A percentile compares a stretch with the other conserved stretches of the same genome.
These are phyloP conservation scores for Fistularia commersonii DNA, from an alignment of 2,797 vertebrate species.

Conservation along the genomic window DNA sequence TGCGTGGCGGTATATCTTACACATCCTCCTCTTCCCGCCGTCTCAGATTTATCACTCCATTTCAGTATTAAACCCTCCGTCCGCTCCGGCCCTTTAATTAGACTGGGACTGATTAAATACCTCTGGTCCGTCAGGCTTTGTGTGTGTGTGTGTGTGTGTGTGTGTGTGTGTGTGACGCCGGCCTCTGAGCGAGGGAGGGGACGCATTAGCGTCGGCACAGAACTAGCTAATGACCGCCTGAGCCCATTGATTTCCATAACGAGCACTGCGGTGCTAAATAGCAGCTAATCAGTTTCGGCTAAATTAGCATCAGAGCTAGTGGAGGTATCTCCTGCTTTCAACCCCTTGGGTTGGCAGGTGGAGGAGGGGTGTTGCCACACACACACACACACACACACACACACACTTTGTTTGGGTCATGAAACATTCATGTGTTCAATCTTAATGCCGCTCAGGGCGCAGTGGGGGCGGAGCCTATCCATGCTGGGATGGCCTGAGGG, in stretches of 20 bases:
- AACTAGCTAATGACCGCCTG: slow-evolving; percentile 59
- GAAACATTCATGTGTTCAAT: too few relatives aligned
- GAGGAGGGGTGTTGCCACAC: neutral
- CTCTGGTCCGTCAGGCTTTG: slow-evolving; percentile 36
- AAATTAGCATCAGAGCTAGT: slow-evolving; percentile 44
- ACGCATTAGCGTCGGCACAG: slow-evolving; percentile 58
- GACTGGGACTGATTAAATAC: slow-evolving; percentile 70
- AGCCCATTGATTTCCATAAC: slow-evolving; percentile 65
- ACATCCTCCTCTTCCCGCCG: slow-evolving; percentile 29
- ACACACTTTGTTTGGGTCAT: too few relatives aligned
- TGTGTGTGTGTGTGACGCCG: slow-evolving; percentile 1
- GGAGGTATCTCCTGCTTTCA: slow-evolving; percentile 55
- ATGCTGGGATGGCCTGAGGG: too few relatives aligned
- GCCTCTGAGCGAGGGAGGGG: slow-evolving; percentile 39
- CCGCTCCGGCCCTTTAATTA: slow-evolving; percentile 73
- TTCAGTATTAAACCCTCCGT: slow-evolving; percentile 62
- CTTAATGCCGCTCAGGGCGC: too few relatives aligned
- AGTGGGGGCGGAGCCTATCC: too few relatives aligned
- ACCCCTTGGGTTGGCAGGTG: slow-evolving; percentile 28
- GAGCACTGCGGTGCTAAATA: slow-evolving; percentile 67
- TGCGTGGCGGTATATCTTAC: too few relatives aligned
- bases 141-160: slow-evolving; percentile 10
- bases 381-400: too few relatives aligned
- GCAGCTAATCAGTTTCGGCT: slow-evolving; percentile 61
- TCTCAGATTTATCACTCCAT: slow-evolving; percentile 48